Evolutionary conservation across 2,797 vertebrate species (phyloP).

Genomic region (Tiaroga cobitis): DNA sequence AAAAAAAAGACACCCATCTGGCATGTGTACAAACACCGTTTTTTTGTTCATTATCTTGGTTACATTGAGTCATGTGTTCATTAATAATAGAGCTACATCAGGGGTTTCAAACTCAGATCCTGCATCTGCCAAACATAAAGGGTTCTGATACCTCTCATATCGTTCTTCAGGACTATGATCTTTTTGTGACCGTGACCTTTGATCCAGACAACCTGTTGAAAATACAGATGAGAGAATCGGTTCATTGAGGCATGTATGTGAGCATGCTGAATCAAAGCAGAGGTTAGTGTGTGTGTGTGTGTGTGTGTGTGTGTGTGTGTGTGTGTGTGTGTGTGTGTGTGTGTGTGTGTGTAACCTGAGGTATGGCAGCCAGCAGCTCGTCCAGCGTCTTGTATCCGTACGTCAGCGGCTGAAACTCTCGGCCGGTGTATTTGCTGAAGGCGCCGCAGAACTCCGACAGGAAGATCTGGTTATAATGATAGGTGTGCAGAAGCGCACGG

Average conservation of each 20-base stretch:
- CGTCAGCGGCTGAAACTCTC: constrained; percentile 82
- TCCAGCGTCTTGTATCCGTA: constrained; percentile 87
- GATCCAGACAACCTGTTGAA: constrained; percentile 94
- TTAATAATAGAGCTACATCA: neutral
- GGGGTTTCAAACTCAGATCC: neutral
- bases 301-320: too few species aligned
- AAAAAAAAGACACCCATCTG: too few species aligned
- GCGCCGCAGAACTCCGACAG: constrained; percentile 90
- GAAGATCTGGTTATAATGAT: constrained; percentile 99
- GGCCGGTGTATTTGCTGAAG: constrained; percentile 90
- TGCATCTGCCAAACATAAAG: neutral
- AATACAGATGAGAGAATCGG: neutral
- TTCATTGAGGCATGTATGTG: neutral
- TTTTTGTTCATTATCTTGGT: too few species aligned
- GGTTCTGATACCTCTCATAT: constrained; percentile 90
- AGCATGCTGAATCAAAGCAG: too few species aligned
- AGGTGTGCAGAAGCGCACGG: constrained; percentile 91
- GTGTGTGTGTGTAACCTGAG: constrained; percentile 80
- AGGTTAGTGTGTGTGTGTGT: neutral
- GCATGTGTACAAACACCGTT: too few species aligned
- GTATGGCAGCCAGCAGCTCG: constrained; percentile 91
- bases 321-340: too few species aligned
- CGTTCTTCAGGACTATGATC: constrained; percentile 97
- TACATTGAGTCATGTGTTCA: too few species aligned
- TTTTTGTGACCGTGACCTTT: constrained; percentile 98